phyloP scores from a whole-genome alignment of 2,113 vertebrate species.

The Etia nguti region DNA sequence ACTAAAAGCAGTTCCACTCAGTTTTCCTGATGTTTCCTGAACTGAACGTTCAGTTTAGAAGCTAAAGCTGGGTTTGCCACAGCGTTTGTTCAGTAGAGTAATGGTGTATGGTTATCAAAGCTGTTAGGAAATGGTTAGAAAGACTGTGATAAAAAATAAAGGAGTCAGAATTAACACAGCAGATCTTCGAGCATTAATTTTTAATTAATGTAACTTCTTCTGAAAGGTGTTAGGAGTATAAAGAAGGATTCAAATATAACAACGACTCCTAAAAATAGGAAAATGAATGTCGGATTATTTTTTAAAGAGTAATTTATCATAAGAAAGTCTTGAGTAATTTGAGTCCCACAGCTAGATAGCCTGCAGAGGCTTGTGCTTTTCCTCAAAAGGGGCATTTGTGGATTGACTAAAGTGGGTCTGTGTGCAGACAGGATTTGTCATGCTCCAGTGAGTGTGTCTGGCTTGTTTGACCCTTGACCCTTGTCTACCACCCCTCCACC shows the following conservation, averaged over 20 bases:
- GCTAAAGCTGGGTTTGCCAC: neutral
- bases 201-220: neutral
- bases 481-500: constrained; percentile 6
- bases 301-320: neutral
- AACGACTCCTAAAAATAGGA: neutral
- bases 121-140: neutral
- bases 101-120: neutral
- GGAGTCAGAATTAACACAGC: neutral
- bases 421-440: constrained; percentile 70
- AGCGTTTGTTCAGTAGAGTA: neutral
- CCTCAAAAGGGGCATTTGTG: constrained; percentile 11
- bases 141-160: neutral
- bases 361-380: constrained; percentile 21
- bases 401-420: constrained; percentile 44
- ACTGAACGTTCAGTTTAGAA: neutral
- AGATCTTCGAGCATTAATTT: neutral
- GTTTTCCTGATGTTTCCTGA: neutral
- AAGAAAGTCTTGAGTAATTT: neutral
- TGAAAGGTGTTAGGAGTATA: neutral
- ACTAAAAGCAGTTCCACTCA: neutral
- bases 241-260: neutral
- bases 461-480: constrained; percentile 65
- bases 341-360: neutral
- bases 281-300: neutral
- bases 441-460: constrained; percentile 66